Conservation (phyloP, 2,113 vertebrate species). For the Penelope pileata region DNA sequence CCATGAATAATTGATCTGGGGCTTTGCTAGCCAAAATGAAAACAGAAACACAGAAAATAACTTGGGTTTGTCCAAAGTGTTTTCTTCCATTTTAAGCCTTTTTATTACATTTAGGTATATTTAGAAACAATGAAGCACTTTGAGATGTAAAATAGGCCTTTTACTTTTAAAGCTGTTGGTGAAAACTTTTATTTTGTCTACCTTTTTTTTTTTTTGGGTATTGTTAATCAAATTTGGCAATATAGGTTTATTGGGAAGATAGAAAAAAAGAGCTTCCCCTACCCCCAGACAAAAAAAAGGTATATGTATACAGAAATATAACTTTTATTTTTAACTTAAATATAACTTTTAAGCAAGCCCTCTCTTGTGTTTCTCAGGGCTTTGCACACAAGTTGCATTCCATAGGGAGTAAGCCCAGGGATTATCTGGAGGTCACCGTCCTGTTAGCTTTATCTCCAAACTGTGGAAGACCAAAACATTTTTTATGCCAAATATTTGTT, state of each 20-base stretch:
- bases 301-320: too few species aligned
- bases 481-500: background rate
- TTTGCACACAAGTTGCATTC: background rate
- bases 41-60: background rate
- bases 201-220: background rate
- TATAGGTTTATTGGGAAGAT: background rate
- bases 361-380: background rate
- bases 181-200: background rate
- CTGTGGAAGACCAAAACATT: background rate
- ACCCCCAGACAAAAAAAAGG: background rate
- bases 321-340: too few species aligned
- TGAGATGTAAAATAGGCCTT: accelerated
- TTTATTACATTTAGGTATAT: background rate
- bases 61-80: background rate
- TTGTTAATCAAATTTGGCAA: background rate
- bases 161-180: background rate
- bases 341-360: background rate
- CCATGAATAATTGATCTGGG: background rate
- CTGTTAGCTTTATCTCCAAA: background rate
- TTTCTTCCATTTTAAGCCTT: background rate
- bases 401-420: background rate
- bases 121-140: background rate
- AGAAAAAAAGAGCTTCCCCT: background rate
- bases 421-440: background rate
- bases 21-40: background rate